Base-by-base conservation (phyloP, 2,113 vertebrate genomes). In the Elanus axillaris region DNA sequence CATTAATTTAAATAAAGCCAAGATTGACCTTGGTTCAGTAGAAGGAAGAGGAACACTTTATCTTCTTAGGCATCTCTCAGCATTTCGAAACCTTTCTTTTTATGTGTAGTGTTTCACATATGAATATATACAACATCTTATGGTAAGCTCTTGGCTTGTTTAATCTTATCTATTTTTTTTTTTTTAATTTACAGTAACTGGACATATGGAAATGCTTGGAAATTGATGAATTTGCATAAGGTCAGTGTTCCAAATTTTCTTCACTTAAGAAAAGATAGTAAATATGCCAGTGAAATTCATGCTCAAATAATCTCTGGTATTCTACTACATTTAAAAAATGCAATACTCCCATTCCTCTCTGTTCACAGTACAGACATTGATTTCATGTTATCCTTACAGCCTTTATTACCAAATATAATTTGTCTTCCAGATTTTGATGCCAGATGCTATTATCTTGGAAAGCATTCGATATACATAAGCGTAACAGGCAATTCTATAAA, bases 381-480 rank as follows among this genome's bases (percentile, higher is more conserved):
- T 87, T 81, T 81, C 40, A 42, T 50, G 29, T 86, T 77, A 55
- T 47, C 64, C 31, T 86, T 63, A 36, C 34, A 25, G 69, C 47
- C 34, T 91, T 75, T 78, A 43, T 67, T 68, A 63, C 25, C 47
- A 78, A 85, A 73, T 60, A 78, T 23, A 67, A 78, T 74, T 75
- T 75, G 13, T 72, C 11, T 71, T 91, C 53, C 62, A 40, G 27
- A 56, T 87, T 78, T 69, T 72, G 60, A 69, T 48, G 66, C 20
- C 40, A 83, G 56, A 60, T 40, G 40, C 75, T 68, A 25, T 92
- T 88, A 56, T 18, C 67, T 64, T 88, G 86, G 67, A 94, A 88
- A 69, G 18, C 72, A 56, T 47, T 83, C 59, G 79, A 47, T 76
- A 52, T 22, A 83, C 31, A 1, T n/a, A 73, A 64, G 29, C 32